A percentile compares a stretch with the other conserved stretches of the same genome.
Evolutionary conservation across 2,888 invertebrate genomes (phyloP).

Genomic region (Cancer borealis): DNA sequence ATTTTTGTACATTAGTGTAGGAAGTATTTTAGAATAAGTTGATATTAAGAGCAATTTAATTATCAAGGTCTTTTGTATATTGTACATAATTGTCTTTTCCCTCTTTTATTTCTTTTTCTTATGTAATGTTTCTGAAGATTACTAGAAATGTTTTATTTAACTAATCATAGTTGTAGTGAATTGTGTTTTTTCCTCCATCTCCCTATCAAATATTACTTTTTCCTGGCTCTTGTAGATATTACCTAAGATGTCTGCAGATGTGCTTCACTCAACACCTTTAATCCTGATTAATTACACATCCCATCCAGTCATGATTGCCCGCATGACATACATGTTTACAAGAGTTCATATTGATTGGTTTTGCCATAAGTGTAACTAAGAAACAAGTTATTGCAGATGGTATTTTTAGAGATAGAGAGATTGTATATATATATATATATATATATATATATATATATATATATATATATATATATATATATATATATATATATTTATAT

Average conservation of each 20-base stretch:
- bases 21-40: not conserved
- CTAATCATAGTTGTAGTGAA: not conserved
- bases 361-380: not conserved
- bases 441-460: too few relatives aligned
- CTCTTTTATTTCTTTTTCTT: not conserved
- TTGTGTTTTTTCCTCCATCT: not conserved
- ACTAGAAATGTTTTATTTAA: not conserved
- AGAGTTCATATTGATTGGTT: not conserved
- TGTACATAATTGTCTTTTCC: not conserved
- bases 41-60: not conserved
- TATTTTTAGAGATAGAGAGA: not conserved
- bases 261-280: not conserved
- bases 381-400: not conserved
- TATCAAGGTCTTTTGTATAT: not conserved
- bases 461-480: too few relatives aligned
- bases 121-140: not conserved
- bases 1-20: slow-evolving; percentile 20
- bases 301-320: not conserved
- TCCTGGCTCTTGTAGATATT: not conserved
- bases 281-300: not conserved
- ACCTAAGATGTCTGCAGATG: not conserved
- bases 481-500: too few relatives aligned
- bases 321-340: not conserved
- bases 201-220: not conserved
- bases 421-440: too few relatives aligned